Base-by-base conservation (phyloP, 2,113 vertebrate genomes). In the Corapipo altera region DNA sequence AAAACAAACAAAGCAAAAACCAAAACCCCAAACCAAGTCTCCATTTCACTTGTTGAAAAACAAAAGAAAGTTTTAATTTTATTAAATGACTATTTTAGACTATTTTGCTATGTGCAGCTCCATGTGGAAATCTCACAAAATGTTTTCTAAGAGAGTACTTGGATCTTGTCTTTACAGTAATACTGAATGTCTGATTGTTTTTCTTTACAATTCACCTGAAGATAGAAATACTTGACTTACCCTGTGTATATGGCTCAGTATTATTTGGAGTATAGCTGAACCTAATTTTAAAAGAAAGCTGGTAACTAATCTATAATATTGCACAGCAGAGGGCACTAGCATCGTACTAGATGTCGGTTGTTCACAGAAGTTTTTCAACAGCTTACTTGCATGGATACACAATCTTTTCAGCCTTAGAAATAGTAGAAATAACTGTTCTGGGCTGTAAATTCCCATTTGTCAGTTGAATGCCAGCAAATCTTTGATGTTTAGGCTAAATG, bases 271-370 rank as follows among this genome's bases (percentile, higher is more conserved):
- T n/a, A 6, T 8, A 7, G 18, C 6, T 12, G 32, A 79, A 59
- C 12, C 6, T 76, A 1, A 22, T 75, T 84, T 73, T 15, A 15
- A 73, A 61, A 26, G 21, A 5, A 62, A 77, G 7, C 7, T 46
- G 30, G 4, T 39, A 19, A 10, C 12, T 27, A 11, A 52, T 65
- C 55, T 62, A 32, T 32, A 17, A 2, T 16, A 20, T 14, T 37
- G 48, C 24, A 15, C 97, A 82, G 69, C 81, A 97, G 97, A 96
- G 93, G 95, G 96, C 96, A 88, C 33, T 55, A 75, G 16, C 28
- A 30, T 64, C 62, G 10, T 18, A 54, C 24, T 52, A 83, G 19
- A 41, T 48, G 12, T 18, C 12, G 32, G 6, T 39, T 62, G n/a
- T 55, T 91, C 51, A 23, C 28, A 5, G 1, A 14, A 73, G n/a